Conservation (phyloP, 1,140 invertebrate genomes). For the Aradophagus sp. region DNA sequence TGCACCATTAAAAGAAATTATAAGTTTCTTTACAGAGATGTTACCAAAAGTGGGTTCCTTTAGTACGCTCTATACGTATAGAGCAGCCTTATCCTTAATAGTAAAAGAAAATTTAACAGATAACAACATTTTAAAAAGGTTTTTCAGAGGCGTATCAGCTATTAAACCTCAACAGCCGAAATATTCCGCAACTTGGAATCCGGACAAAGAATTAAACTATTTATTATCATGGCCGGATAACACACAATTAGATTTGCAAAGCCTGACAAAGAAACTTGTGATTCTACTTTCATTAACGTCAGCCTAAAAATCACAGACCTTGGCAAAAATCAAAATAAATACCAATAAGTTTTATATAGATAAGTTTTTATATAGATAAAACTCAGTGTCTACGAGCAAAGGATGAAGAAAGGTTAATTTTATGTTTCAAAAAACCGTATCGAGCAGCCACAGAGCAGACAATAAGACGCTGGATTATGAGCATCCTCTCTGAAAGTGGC, state of each 20-base stretch:
- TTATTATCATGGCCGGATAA: conserved; percentile 2
- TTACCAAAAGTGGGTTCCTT: too few species aligned
- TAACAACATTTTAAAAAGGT: conserved; percentile 3
- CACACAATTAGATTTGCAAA: background rate
- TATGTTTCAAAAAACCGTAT: conserved; percentile 10
- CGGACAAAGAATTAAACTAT: conserved; percentile 4
- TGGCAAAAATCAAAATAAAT: conserved; percentile 2
- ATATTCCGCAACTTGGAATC: conserved; percentile 25
- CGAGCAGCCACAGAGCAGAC: conserved; percentile 1
- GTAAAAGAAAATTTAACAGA: conserved; percentile 4
- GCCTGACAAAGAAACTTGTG: conserved; percentile 1
- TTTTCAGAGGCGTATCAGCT: conserved; percentile 12
- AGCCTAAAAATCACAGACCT: conserved; percentile 14
- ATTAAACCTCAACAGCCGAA: conserved; percentile 21
- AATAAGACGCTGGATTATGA: conserved; percentile 16
- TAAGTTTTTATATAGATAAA: conserved; percentile 6
- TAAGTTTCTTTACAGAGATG: too few species aligned
- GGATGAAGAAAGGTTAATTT: conserved; percentile 9
- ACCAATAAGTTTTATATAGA: conserved; percentile 6
- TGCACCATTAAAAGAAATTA: too few species aligned
- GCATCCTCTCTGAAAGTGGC: conserved; percentile 1
- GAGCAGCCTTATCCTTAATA: conserved; percentile 12
- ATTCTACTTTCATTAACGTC: conserved; percentile 6
- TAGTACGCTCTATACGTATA: conserved; percentile 15
- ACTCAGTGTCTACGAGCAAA: background rate